A percentile compares a stretch with the other conserved stretches of the same genome.
phyloP scores from a whole-genome alignment of 2,113 vertebrate genomes.

The Atlantisia rogersi region DNA sequence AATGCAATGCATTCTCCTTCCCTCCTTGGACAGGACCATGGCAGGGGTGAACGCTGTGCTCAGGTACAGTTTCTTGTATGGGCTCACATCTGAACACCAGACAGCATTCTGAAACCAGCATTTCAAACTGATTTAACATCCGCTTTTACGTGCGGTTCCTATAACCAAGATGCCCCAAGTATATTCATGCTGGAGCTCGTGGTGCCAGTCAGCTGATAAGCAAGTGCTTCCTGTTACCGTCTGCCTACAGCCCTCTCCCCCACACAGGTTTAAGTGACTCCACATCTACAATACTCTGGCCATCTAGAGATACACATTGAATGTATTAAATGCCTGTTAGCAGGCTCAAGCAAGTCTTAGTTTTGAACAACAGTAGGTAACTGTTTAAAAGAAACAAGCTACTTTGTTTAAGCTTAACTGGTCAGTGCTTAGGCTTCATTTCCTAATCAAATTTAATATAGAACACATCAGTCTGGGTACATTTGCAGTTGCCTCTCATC shows the following conservation, averaged over 20 bases:
- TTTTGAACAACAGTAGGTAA: not conserved
- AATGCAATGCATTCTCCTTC: too few species aligned
- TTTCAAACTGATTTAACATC: not conserved
- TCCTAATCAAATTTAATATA: not conserved
- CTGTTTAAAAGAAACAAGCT: not conserved
- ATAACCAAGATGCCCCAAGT: not conserved
- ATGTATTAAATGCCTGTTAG: too few species aligned
- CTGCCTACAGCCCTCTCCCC: fast-evolving
- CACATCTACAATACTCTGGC: not conserved
- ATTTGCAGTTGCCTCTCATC: not conserved
- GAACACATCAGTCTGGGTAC: fast-evolving
- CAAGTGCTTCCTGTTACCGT: not conserved
- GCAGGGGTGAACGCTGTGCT: too few species aligned
- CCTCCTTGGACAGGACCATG: too few species aligned
- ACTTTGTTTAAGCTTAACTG: not conserved
- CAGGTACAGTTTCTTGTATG: not conserved
- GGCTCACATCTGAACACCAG: not conserved
- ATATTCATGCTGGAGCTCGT: not conserved
- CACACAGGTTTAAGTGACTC: not conserved
- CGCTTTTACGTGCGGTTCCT: not conserved
- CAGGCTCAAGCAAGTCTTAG: too few species aligned
- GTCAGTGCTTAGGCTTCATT: not conserved
- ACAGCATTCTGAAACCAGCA: not conserved
- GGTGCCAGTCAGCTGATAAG: not conserved
- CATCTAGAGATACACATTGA: not conserved